Base-by-base conservation (phyloP, 2,797 vertebrate genomes). In the Babyrousa celebensis region DNA sequence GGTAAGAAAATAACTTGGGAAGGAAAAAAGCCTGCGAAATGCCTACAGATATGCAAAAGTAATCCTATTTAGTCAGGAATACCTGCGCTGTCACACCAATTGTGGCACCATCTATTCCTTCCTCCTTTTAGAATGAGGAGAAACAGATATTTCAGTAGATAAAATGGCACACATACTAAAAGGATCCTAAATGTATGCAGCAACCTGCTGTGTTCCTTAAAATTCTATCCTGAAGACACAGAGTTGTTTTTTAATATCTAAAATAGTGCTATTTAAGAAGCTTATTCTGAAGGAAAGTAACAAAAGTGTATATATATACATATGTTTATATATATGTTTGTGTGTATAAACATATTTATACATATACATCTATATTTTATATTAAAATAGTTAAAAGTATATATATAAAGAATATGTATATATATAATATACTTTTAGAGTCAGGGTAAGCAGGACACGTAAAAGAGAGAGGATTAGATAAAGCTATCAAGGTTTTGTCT, bases 21-120 rank as follows among this genome's bases (percentile, higher is more conserved):
- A 90, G 56, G 6, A 43, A 97, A 80, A 80, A 91, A 85, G 8
- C 21, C 29, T 58, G 21, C 18, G 77, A 74, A 87, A 83, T 85
- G 20, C 86, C 91, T 95, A 40, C 25, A 92, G 23, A 67, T 75
- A 78, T 74, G n/a, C 36, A 86, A 94, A 94, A 85, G 36, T 60
- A 88, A 83, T 60, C 68, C n/a, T 88, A 29, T 82, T 95, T 95
- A 77, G 91, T 94, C 70, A 93, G n/a, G 87, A 94, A 91, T 96
- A 86, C 25, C 52, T 91, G 25, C 14, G 29, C 48, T 91, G 11
- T 29, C n/a, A 68, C 52, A 96, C 12, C 85, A 62, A 43, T 68
- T 91, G n/a, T 78, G 23, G 78, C 68, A 85, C 27, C 29, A 95
- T 23, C 29, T 72, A 93, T 77, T 94, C 58, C 25, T 87, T 94